Evolutionary conservation across 1,140 invertebrate species (phyloP).

Genomic region (Calephelis virginiensis): DNA sequence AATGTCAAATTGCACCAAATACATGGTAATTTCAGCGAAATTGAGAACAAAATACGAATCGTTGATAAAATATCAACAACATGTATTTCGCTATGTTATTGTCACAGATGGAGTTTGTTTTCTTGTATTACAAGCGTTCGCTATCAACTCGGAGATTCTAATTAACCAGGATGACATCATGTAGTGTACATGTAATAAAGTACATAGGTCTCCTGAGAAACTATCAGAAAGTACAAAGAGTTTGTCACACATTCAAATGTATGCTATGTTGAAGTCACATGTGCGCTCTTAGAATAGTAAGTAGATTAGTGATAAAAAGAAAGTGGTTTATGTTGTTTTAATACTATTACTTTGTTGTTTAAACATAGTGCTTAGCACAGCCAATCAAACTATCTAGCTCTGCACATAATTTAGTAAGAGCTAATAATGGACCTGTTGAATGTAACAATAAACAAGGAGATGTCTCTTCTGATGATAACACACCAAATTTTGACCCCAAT

Average conservation of each 20-base stretch:
- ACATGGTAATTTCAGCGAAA: slow-evolving; percentile 13
- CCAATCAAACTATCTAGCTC: no score
- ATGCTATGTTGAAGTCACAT: not conserved
- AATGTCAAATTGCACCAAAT: slow-evolving; percentile 31
- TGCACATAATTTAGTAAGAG: no score
- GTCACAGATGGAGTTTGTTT: not conserved
- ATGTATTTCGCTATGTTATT: not conserved
- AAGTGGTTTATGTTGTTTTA: not conserved
- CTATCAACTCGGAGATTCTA: slow-evolving; percentile 4
- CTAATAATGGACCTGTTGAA: no score
- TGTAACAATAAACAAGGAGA: no score
- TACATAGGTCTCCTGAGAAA: slow-evolving; percentile 11
- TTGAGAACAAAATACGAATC: not conserved
- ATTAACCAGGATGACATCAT: slow-evolving; percentile 13
- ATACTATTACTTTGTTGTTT: not conserved
- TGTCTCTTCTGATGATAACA: no score
- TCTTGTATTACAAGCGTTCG: not conserved
- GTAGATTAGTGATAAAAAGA: not conserved
- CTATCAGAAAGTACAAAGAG: slow-evolving; percentile 12
- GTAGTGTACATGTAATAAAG: slow-evolving; percentile 1
- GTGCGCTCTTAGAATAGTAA: not conserved
- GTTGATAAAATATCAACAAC: not conserved
- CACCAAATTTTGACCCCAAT: no score
- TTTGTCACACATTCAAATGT: not conserved
- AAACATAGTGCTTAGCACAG: not conserved